These are phyloP conservation scores for Tillus elongatus DNA, from an alignment of 2,888 invertebrate species.

Conservation along the genomic window DNA sequence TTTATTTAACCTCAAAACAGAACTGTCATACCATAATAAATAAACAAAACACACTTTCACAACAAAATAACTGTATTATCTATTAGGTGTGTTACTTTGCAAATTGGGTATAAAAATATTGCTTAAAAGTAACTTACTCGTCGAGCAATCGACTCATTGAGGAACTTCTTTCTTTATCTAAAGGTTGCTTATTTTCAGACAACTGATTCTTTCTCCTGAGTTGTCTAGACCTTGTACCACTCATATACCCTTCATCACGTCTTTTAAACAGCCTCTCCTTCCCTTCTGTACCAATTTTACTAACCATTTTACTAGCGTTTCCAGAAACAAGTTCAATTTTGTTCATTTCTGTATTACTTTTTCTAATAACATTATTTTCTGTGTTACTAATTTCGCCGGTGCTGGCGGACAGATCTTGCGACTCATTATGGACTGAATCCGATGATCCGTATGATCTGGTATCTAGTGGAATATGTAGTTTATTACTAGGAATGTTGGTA, in stretches of 20 bases:
- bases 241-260: slow-evolving; percentile 52
- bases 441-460: slow-evolving; percentile 27
- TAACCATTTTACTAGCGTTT: slow-evolving; percentile 25
- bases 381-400: slow-evolving; percentile 13
- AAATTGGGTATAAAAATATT: neutral
- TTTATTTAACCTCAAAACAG: too few relatives aligned
- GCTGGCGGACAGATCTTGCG: slow-evolving; percentile 15
- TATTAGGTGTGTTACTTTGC: too few relatives aligned
- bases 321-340: slow-evolving; percentile 21
- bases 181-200: slow-evolving; percentile 30
- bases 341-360: slow-evolving; percentile 14
- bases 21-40: too few relatives aligned
- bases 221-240: slow-evolving; percentile 54
- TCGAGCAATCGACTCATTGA: slow-evolving; percentile 78
- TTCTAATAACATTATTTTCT: slow-evolving; percentile 15
- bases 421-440: slow-evolving; percentile 27
- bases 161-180: slow-evolving; percentile 72
- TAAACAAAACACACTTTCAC: too few relatives aligned
- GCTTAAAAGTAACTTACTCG: slow-evolving; percentile 45
- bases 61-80: too few relatives aligned
- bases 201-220: slow-evolving; percentile 48
- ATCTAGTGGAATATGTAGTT: slow-evolving; percentile 23
- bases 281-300: slow-evolving; percentile 28
- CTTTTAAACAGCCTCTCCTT: slow-evolving; percentile 48
- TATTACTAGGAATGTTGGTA: slow-evolving; percentile 38